Evolutionary conservation across 2,888 invertebrate species (phyloP).

Genomic region (Harpalus rubripes): DNA sequence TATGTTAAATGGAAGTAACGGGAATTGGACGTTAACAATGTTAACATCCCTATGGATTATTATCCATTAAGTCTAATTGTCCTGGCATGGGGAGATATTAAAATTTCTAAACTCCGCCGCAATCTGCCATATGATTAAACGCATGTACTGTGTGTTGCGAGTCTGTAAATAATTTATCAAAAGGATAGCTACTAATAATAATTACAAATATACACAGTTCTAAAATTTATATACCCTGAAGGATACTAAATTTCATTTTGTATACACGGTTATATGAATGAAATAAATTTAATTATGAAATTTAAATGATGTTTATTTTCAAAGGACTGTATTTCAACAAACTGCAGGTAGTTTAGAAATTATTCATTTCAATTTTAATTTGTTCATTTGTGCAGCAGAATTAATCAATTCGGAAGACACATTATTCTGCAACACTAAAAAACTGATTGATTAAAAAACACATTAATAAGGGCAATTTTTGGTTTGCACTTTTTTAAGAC

Average conservation of each 20-base stretch:
- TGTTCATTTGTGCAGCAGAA: background rate
- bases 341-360: conserved; percentile 20
- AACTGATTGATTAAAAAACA: too few species aligned
- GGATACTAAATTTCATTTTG: conserved; percentile 46
- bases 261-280: background rate
- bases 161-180: conserved; percentile 54
- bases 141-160: conserved; percentile 4
- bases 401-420: background rate
- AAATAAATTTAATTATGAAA: conserved; percentile 48
- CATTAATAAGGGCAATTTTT: too few species aligned
- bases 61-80: conserved; percentile 65
- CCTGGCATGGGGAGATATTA: conserved; percentile 41
- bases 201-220: conserved; percentile 27
- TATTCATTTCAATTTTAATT: conserved; percentile 30
- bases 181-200: conserved; percentile 53
- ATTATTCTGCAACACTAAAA: too few species aligned
- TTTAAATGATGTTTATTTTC: conserved; percentile 39
- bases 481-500: too few species aligned
- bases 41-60: conserved; percentile 63
- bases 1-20: conserved; percentile 62
- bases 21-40: conserved; percentile 63
- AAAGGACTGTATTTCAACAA: background rate
- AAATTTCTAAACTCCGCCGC: conserved; percentile 57
- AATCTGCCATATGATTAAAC: conserved; percentile 54
- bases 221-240: conserved; percentile 50